Conservation (phyloP, 2,888 invertebrate species). For the Sicus ferrugineus region DNA sequence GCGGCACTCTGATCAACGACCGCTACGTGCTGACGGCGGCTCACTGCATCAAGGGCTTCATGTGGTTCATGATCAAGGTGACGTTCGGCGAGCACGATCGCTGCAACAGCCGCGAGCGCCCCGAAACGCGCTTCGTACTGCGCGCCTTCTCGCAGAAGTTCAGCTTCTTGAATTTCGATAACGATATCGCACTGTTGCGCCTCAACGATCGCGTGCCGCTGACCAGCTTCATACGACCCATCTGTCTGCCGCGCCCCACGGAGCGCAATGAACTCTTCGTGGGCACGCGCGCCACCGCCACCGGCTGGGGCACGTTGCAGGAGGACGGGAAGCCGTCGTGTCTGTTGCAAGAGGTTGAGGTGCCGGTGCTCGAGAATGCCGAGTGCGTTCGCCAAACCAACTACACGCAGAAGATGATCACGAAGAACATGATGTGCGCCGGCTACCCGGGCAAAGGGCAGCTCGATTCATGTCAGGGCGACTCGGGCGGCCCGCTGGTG, state of each 20-base stretch:
- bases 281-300: constrained; percentile 76
- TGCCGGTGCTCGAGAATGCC: constrained; percentile 71
- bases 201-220: constrained; percentile 83
- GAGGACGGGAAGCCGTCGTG: constrained; percentile 89
- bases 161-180: constrained; percentile 85
- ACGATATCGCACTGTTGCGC: constrained; percentile 83
- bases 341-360: constrained; percentile 82
- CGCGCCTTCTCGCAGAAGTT: constrained; percentile 82
- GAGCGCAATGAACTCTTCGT: constrained; percentile 77
- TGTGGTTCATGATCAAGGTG: constrained; percentile 93
- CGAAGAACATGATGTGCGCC: constrained; percentile 77
- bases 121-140: constrained; percentile 81
- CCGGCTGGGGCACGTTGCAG: constrained; percentile 88
- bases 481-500: constrained; percentile 74
- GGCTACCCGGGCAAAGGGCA: constrained; percentile 59
- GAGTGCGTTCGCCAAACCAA: constrained; percentile 77
- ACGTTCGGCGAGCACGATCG: constrained; percentile 88
- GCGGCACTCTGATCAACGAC: constrained; percentile 87
- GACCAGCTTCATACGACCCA: constrained; percentile 80
- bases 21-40: constrained; percentile 87
- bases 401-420: constrained; percentile 84
- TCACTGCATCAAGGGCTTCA: constrained; percentile 90
- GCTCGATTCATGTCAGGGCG: constrained; percentile 61
- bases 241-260: constrained; percentile 77
- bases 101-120: constrained; percentile 75